These are phyloP conservation scores for Melanotaenia boesemani DNA, from an alignment of 2,797 vertebrate species.

Conservation along the genomic window DNA sequence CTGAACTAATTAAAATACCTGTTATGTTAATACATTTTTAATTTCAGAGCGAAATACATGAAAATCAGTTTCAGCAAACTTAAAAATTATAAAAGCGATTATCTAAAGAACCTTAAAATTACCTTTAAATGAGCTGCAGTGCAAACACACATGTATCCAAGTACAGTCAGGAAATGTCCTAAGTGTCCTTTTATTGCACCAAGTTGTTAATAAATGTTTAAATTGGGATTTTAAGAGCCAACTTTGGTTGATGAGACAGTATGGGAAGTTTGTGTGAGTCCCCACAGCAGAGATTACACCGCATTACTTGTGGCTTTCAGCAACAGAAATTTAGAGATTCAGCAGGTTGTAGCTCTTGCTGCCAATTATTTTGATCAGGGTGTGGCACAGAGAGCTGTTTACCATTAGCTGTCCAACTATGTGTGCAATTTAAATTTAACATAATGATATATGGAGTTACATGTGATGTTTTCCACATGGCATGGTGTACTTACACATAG, in stretches of 20 bases:
- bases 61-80: background rate
- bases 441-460: background rate
- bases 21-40: background rate
- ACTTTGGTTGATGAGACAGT: background rate
- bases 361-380: slow-evolving; percentile 17
- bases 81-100: background rate
- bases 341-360: slow-evolving; percentile 19
- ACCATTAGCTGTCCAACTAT: background rate
- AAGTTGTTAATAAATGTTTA: background rate
- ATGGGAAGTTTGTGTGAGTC: background rate
- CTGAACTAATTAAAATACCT: background rate
- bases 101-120: background rate
- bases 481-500: background rate
- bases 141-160: background rate
- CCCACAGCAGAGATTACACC: too few relatives aligned
- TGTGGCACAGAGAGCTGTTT: slow-evolving; percentile 27
- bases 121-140: background rate
- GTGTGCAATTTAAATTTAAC: background rate
- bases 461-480: background rate
- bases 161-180: background rate
- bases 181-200: background rate
- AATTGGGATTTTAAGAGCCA: background rate
- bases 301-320: background rate
- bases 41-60: background rate
- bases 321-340: background rate